These are phyloP conservation scores for Gallinago media DNA, from an alignment of 2,113 vertebrate species.

Conservation along the genomic window DNA sequence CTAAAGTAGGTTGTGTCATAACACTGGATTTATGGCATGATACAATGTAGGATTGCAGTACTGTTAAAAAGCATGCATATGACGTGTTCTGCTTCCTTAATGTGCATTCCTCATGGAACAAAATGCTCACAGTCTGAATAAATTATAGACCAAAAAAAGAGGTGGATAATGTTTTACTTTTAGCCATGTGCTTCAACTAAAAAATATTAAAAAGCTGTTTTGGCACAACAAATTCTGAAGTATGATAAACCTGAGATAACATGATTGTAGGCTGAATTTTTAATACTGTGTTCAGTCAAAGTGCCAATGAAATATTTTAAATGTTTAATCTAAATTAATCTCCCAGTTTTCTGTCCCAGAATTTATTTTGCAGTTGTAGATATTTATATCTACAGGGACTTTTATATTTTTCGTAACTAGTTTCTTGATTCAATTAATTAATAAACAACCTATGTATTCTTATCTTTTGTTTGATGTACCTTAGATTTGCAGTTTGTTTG, in stretches of 20 bases:
- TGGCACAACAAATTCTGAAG: not conserved
- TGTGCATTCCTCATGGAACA: not conserved
- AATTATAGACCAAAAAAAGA: not conserved
- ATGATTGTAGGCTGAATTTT: not conserved
- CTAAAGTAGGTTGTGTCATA: not conserved
- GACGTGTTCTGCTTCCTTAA: not conserved
- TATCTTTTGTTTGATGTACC: not conserved
- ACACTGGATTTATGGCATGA: not conserved
- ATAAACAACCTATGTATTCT: not conserved
- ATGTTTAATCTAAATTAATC: not conserved
- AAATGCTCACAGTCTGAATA: not conserved
- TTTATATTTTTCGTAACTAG: not conserved
- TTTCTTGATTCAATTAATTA: not conserved
- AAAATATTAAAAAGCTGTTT: not conserved
- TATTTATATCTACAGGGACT: not conserved
- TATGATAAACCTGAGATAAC: not conserved
- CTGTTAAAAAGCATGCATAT: not conserved
- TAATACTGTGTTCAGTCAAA: not conserved
- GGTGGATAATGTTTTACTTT: not conserved
- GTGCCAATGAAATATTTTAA: not conserved
- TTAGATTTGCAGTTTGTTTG: not conserved
- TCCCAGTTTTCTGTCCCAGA: not conserved
- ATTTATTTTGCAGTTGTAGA: not conserved
- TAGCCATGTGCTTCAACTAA: not conserved
- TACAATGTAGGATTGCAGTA: not conserved